Evolutionary conservation across 2,113 vertebrate genomes (phyloP).

Genomic region (Glaucidium brasilianum): DNA sequence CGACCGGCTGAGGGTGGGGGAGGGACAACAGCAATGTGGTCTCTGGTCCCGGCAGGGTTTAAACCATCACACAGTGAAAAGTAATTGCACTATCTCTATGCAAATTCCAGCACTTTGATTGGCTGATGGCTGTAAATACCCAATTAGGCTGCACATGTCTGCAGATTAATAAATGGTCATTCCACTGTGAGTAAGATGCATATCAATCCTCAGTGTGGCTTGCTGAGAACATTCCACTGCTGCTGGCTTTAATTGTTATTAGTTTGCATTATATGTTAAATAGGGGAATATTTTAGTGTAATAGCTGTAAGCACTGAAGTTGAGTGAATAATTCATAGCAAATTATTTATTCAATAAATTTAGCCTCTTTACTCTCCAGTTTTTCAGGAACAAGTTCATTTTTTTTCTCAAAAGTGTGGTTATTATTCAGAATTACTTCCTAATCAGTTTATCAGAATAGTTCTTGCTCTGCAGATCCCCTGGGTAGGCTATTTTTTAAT

Average conservation of each 20-base stretch:
- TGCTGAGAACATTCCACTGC: neutral
- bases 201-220: neutral
- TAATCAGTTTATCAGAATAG: neutral
- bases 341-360: constrained; percentile 56
- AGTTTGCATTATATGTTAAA: constrained; percentile 40
- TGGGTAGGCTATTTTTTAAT: neutral
- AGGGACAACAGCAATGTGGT: too few relatives aligned
- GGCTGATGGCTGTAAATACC: neutral
- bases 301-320: neutral
- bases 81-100: neutral
- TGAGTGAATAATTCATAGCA: constrained; percentile 55
- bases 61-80: too few relatives aligned
- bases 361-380: neutral
- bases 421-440: constrained; percentile 19
- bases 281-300: constrained; percentile 35
- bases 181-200: neutral
- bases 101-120: neutral
- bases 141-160: neutral
- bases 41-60: too few relatives aligned
- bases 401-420: neutral
- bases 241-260: constrained; percentile 38
- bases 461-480: neutral
- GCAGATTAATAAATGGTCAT: neutral
- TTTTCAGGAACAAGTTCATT: constrained; percentile 20
- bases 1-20: too few relatives aligned